Conservation (phyloP, 2,888 invertebrate genomes). For the Hipparchia semele region DNA sequence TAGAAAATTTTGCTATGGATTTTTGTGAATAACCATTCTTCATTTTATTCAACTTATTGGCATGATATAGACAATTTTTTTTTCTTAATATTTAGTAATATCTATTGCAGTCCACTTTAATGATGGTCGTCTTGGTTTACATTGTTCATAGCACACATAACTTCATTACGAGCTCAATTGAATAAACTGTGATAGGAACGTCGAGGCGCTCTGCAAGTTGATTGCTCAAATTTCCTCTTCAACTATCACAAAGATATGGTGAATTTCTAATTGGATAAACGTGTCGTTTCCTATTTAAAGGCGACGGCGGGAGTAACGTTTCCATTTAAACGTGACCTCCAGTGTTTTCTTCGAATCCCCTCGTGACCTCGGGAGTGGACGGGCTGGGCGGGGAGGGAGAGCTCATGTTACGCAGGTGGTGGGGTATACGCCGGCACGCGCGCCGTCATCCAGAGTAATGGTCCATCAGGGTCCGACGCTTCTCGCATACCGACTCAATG, state of each 20-base stretch:
- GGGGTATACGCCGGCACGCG: slow-evolving; percentile 67
- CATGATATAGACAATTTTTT: too few relatives aligned
- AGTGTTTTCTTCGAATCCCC: slow-evolving; percentile 51
- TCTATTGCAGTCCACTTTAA: not conserved
- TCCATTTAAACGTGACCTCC: slow-evolving; percentile 67
- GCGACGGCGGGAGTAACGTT: slow-evolving; percentile 73
- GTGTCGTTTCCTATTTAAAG: slow-evolving; percentile 84
- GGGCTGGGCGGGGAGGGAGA: slow-evolving; percentile 48
- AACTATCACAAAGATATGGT: slow-evolving; percentile 84
- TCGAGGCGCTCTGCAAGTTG: slow-evolving; percentile 80
- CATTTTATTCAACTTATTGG: too few relatives aligned
- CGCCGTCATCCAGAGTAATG: slow-evolving; percentile 80
- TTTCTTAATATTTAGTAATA: too few relatives aligned
- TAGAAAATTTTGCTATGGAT: too few relatives aligned
- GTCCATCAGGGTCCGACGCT: slow-evolving; percentile 60
- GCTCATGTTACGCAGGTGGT: slow-evolving; percentile 48
- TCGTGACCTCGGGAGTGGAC: slow-evolving; percentile 42
- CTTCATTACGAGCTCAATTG: slow-evolving; percentile 82
- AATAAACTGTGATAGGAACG: slow-evolving; percentile 82
- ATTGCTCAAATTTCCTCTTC: slow-evolving; percentile 83
- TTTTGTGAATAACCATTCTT: too few relatives aligned
- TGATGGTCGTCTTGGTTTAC: slow-evolving; percentile 56
- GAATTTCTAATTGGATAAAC: slow-evolving; percentile 84
- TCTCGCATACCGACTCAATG: slow-evolving; percentile 65
- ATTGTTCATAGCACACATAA: slow-evolving; percentile 75